Base-by-base conservation (phyloP, 2,888 invertebrate genomes). In the Leuctra nigra region DNA sequence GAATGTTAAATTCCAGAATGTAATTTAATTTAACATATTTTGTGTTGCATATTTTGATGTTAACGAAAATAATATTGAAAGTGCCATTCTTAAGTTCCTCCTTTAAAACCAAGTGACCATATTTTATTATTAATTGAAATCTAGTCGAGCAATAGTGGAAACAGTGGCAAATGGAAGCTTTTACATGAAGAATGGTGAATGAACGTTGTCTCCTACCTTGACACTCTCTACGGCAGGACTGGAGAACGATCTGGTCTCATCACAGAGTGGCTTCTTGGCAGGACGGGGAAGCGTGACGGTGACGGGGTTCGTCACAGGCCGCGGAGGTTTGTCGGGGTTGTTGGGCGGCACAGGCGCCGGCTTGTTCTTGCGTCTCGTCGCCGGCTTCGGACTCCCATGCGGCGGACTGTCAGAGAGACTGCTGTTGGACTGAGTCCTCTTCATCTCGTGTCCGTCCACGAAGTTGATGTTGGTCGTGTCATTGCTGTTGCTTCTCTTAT, bases 361-460 rank as follows among this genome's bases (percentile, higher is more conserved):
- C 68, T 89, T 89, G 65, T 86, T 84, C 72, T 87, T 87, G 65
- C 86, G 79, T 58, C 89, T 75, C 62, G 80, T 72, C 50, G 82
- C 79, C 7, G 84, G 84, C 64, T 84, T 85, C 16, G 87, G 89
- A 71, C 89, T 89, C 64, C 83, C 79, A 3, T 84, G 83, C 60
- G 84, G 84, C 72, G 84, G 64, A 36, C 65, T 64, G 48, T 84
- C 83, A 14, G 82, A 82, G 3, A 84, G 72, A 59, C 84, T 84
- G 65, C 83, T 83, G 66, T 81, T 84, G 1, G 83, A 83, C 65
- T 83, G 80, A 54, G 83, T 81, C 63, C 83, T 75, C 62, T 79
- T 79, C 52, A 69, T 67, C 54, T 76, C 75, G 61, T 71, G 72
- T 23, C 76, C 76, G 55, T 60, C 60, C 2, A 50, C 56, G 14